Base-by-base conservation (phyloP, 2,797 vertebrate genomes). In the Tolypeutes matacus region DNA sequence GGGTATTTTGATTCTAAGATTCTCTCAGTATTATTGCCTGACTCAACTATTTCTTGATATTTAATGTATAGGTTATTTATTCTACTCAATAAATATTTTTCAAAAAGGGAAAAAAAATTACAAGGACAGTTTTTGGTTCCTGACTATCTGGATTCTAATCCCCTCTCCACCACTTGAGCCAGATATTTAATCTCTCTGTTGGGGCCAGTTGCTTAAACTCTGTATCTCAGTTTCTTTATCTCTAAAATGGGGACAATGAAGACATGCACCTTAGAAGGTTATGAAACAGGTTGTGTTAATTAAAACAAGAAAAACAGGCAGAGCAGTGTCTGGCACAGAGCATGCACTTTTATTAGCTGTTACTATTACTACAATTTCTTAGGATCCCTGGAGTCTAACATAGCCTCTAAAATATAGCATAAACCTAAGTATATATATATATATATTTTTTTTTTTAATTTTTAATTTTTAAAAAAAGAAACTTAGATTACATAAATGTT, bases 21-120 rank as follows among this genome's bases (percentile, higher is more conserved):
- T 97, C 83, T 51, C 76, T 95, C 93, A 89, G 93, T 96, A 96
- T 96, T 97, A 95, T 77, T 96, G 78, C 80, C 81, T 96, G 93
- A 93, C 87, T 94, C 96, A 70, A 89, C 94, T 97, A 96, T 97
- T 96, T 96, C 97, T 97, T 96, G 95, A 96, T 97, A 97, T 96
- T 97, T 97, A 97, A 97, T 97, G 95, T 97, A 97, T 97, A 97
- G 92, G 95, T 96, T 93, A 97, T 96, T 94, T 97, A 97, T 97
- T 97, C 97, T 97, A 96, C 81, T 95, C 89, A 98, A 97, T 97
- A 97, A 97, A 95, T 97, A 97, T 97, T 97, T 98, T 97, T 97
- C 96, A 97, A 96, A 97, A 91, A 46, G 46, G 46, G 92, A 78
- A 89, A 46, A 20, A 53, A 12, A n/a, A n/a, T n/a, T 65, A 21